Evolutionary conservation across 1,140 invertebrate species (phyloP), one percentile per base, ranked within the genome.

Genomic region (Drosophila simulans): DNA sequence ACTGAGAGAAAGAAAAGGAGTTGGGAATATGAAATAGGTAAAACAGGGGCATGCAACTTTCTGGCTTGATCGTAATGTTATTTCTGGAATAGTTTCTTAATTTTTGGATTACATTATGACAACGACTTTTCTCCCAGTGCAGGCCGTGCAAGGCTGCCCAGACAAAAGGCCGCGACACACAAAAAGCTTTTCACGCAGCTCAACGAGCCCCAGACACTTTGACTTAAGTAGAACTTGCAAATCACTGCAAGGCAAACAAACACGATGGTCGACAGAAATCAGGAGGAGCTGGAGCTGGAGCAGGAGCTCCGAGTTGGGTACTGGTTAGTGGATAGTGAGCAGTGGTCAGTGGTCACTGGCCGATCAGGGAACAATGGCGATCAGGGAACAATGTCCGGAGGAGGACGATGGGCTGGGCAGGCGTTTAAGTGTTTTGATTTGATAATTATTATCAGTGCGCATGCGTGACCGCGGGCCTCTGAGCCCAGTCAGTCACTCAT

Each of bases 381-480:
- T 4, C n/a, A 12, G 40, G 20, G 46, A 45, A 65, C 64, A 64
- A 42, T 66, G 59, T 66, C 35, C 56, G 13, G 56, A 60, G 40
- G 62, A 64, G 59, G 64, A 52, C 37, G 46, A 69, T 91, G 85
- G 83, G 90, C 73, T 73, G 85, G 82, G 62, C 90, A 69, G 77
- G 76, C 82, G 82, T 90, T 91, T 90, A 91, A 86, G 79, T 86
- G 90, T 86, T 91, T 90, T 91, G 90, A 91, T 91, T 91, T 91
- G 90, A 91, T 91, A 91, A 91, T 91, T 91, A 91, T 85, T 91
- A 90, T 91, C 85, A 88, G 85, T 63, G 66, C 56, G 82, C 85
- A 85, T 91, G 90, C 84, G 90, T 91, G 90, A 84, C 82, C 76
- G 77, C 68, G 68, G 77, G 60, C 68, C 62, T 59, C 52, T 22